These are phyloP conservation scores for Bombus cullumanus DNA, from an alignment of 1,140 invertebrate species.

Conservation along the genomic window DNA sequence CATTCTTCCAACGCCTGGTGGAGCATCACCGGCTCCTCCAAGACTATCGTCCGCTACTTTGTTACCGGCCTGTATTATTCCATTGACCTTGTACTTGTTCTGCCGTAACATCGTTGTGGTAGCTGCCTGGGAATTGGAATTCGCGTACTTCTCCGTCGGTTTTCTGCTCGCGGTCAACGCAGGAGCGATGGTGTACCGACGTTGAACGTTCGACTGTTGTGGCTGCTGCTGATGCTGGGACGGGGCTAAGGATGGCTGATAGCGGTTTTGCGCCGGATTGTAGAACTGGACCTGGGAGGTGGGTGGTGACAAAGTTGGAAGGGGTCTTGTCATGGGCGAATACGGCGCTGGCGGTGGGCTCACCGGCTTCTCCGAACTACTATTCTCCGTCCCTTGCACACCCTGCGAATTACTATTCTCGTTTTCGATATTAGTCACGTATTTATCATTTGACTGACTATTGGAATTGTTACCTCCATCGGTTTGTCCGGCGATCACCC, in stretches of 20 bases:
- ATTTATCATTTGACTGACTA: slow-evolving; percentile 39
- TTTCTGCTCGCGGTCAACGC: slow-evolving; percentile 56
- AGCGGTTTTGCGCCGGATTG: slow-evolving; percentile 70
- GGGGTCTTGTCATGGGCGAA: slow-evolving; percentile 74
- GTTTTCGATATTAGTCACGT: slow-evolving; percentile 21
- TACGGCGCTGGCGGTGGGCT: slow-evolving; percentile 76
- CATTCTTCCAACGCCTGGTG: slow-evolving; percentile 59
- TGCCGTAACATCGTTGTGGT: slow-evolving; percentile 67
- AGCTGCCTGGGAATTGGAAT: slow-evolving; percentile 32
- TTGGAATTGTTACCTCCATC: slow-evolving; percentile 28
- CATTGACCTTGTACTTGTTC: slow-evolving; percentile 78
- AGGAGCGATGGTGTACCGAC: slow-evolving; percentile 48
- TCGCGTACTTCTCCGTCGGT: slow-evolving; percentile 65
- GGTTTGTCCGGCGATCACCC: slow-evolving; percentile 14
- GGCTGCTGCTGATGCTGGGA: slow-evolving; percentile 59
- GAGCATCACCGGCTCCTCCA: slow-evolving; percentile 76
- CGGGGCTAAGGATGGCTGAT: slow-evolving; percentile 62
- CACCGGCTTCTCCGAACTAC: slow-evolving; percentile 52
- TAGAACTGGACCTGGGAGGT: slow-evolving; percentile 80
- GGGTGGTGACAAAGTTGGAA: slow-evolving; percentile 77
- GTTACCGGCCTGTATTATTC: slow-evolving; percentile 64
- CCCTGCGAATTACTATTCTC: slow-evolving; percentile 25
- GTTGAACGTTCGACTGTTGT: slow-evolving; percentile 46
- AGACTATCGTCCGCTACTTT: slow-evolving; percentile 68
- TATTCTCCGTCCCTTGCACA: background rate